Evolutionary conservation across 2,888 invertebrate genomes (phyloP).

Genomic region (Hypena proboscidalis): DNA sequence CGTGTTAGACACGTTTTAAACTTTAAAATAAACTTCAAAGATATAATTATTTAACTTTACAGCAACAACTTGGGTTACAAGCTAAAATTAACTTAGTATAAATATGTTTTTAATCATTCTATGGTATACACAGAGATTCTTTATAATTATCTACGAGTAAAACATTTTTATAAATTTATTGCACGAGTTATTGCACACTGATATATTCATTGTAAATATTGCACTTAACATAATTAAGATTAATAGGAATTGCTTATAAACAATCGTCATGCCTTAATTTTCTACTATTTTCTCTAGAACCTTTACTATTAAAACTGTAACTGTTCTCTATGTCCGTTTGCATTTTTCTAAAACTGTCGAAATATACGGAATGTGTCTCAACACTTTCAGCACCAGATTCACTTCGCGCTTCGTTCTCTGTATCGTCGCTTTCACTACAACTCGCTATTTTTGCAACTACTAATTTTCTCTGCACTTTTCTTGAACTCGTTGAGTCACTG

Average conservation of each 20-base stretch:
- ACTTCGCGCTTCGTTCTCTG: slow-evolving; percentile 92
- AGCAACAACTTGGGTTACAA: slow-evolving; percentile 12
- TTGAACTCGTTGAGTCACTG: slow-evolving; percentile 90
- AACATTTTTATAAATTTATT: slow-evolving; percentile 48
- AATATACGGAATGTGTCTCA: slow-evolving; percentile 94
- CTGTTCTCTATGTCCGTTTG: slow-evolving; percentile 56
- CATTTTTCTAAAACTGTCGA: slow-evolving; percentile 88
- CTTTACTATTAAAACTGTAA: slow-evolving; percentile 50
- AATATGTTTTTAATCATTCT: too few species aligned
- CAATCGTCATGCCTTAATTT: slow-evolving; percentile 48
- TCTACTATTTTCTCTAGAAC: slow-evolving; percentile 52
- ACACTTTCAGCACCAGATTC: slow-evolving; percentile 95
- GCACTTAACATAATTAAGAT: slow-evolving; percentile 46
- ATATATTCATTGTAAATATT: slow-evolving; percentile 48
- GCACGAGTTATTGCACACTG: slow-evolving; percentile 67
- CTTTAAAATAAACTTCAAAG: slow-evolving; percentile 5
- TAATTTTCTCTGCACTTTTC: slow-evolving; percentile 70
- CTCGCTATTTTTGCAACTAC: slow-evolving; percentile 82
- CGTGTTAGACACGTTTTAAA: slow-evolving; percentile 28
- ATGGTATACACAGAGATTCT: too few species aligned
- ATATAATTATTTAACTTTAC: slow-evolving; percentile 9
- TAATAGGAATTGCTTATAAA: slow-evolving; percentile 41
- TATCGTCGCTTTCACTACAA: slow-evolving; percentile 91
- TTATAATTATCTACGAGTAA: too few species aligned
- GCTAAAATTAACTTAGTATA: too few species aligned